phyloP scores from a whole-genome alignment of 1,140 invertebrate genomes.

The Leguminivora glycinivorella region DNA sequence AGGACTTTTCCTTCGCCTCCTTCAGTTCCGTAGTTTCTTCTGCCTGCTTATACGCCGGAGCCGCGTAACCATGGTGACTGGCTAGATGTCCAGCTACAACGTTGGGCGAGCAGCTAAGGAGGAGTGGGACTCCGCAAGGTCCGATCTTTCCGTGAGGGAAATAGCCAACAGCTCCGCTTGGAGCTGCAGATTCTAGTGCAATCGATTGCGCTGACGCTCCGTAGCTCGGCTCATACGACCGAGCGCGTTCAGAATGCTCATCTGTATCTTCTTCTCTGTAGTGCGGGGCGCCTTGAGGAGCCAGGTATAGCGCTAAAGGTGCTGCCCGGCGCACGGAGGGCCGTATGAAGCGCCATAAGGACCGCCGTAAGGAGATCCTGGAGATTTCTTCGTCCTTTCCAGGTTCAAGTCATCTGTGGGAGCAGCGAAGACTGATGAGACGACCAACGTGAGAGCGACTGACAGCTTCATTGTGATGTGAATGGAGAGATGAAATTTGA shows the following conservation, averaged over 20 bases:
- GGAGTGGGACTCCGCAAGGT: conserved; percentile 33
- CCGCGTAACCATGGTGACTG: conserved; percentile 9
- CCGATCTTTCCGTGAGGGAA: conserved; percentile 35
- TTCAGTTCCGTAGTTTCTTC: conserved; percentile 25
- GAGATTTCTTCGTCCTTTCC: conserved; percentile 9
- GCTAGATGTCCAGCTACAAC: conserved; percentile 34
- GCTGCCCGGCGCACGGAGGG: conserved; percentile 23
- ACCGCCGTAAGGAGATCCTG: not conserved
- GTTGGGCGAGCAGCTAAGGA: conserved; percentile 37
- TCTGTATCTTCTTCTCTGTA: conserved; percentile 33
- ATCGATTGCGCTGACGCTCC: not conserved
- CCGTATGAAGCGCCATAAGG: not conserved
- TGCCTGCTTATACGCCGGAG: conserved; percentile 29
- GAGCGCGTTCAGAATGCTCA: conserved; percentile 21
- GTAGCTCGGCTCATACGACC: conserved; percentile 30
- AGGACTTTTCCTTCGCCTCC: conserved; percentile 10
- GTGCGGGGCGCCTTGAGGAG: conserved; percentile 9
- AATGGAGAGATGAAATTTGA: not conserved
- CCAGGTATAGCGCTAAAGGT: conserved; percentile 1
- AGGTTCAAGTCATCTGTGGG: conserved; percentile 1
- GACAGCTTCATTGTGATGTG: conserved; percentile 20
- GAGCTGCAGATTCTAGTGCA: not conserved
- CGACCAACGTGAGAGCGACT: not conserved
- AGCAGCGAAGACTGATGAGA: not conserved
- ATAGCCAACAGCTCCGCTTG: conserved; percentile 25